Evolutionary conservation across 2,888 invertebrate species (phyloP).

Genomic region (Dryadula phaetusa): DNA sequence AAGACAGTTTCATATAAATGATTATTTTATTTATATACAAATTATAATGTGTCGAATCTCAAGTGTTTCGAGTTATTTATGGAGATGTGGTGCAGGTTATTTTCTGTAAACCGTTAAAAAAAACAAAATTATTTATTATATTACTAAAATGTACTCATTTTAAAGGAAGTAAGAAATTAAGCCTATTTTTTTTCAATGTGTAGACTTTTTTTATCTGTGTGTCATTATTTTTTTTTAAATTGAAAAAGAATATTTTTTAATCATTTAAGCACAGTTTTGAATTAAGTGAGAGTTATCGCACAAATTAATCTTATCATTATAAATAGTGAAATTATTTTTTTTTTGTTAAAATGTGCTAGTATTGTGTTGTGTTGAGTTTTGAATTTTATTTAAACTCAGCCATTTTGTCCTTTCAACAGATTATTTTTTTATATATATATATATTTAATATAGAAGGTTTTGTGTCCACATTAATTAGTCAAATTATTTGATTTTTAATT

Average conservation of each 20-base stretch:
- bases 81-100: background rate
- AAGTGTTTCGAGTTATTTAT: conserved; percentile 15
- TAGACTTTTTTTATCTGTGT: background rate
- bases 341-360: too few species aligned
- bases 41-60: conserved; percentile 9
- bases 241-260: background rate
- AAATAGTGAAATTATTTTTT: background rate
- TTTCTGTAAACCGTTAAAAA: background rate
- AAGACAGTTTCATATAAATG: background rate
- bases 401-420: too few species aligned
- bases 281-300: background rate
- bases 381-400: too few species aligned
- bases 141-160: too few species aligned
- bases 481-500: too few species aligned
- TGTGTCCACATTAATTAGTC: too few species aligned
- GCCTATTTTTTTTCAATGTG: too few species aligned
- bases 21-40: background rate
- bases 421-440: too few species aligned
- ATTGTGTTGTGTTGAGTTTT: too few species aligned
- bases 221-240: background rate
- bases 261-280: background rate
- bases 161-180: too few species aligned
- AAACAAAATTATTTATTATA: background rate
- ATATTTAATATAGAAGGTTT: too few species aligned
- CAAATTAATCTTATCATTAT: background rate